Percentiles rank a stretch among this genome's conserved stretches.
phyloP scores from a whole-genome alignment of 2,797 vertebrate species.

The Apogon talboti region DNA sequence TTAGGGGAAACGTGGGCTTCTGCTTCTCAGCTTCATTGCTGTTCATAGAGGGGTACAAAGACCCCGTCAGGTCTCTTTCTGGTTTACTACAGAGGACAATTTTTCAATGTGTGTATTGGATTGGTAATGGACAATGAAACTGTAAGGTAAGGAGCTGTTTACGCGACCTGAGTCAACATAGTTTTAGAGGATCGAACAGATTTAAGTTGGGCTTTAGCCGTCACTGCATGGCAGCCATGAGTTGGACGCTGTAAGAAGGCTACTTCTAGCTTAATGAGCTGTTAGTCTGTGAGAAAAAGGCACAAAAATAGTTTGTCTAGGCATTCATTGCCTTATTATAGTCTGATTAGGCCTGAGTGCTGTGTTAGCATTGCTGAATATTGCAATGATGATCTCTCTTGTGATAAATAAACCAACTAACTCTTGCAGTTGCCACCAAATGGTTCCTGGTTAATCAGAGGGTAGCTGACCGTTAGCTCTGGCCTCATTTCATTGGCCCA shows the following conservation, averaged over 20 bases:
- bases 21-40: slow-evolving; percentile 50
- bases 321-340: not conserved
- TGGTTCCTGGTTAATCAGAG: too few relatives aligned
- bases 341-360: too few relatives aligned
- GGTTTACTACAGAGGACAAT: slow-evolving; percentile 3
- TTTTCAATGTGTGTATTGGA: slow-evolving; percentile 9
- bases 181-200: slow-evolving; percentile 38
- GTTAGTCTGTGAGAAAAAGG: not conserved
- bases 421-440: too few relatives aligned
- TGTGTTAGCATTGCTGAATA: too few relatives aligned
- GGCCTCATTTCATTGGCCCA: too few relatives aligned
- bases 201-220: slow-evolving; percentile 42
- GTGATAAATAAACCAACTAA: too few relatives aligned
- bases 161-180: slow-evolving; percentile 5
- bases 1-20: slow-evolving; percentile 52
- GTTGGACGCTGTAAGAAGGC: slow-evolving; percentile 30
- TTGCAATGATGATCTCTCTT: too few relatives aligned
- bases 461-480: too few relatives aligned
- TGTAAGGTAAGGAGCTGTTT: slow-evolving; percentile 60
- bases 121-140: slow-evolving; percentile 7
- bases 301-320: not conserved
- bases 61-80: slow-evolving; percentile 7
- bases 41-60: slow-evolving; percentile 46
- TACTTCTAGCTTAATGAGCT: slow-evolving; percentile 46
- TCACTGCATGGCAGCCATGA: slow-evolving; percentile 33